Base-by-base conservation (phyloP, 2,888 invertebrate genomes). In the Abrostola tripartita region DNA sequence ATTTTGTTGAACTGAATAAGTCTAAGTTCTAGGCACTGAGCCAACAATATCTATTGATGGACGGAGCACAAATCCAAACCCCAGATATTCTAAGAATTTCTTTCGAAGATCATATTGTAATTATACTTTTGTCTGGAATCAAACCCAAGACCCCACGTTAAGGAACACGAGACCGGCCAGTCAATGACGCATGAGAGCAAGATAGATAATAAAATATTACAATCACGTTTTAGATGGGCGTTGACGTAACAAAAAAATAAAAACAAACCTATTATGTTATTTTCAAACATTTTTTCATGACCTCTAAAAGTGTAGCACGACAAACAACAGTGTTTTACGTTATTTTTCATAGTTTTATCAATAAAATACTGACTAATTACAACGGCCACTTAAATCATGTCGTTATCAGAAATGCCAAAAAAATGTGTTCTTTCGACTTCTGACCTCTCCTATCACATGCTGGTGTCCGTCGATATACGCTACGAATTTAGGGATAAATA, bases 331-430 rank as follows among this genome's bases (percentile, higher is more conserved):
- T 62, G 38, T 71, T 76, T 70, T 24, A 24, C 24, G 24, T 24
- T 24, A 24, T 24, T 68, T 63, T 59, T 53, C 54, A 58, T 64
- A 66, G 63, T 35, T 71, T 71, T 65, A 71, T 72, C 65, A 62
- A 73, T 55, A 69, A 71, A 66, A 70, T 60, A 69, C 68, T 59
- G 37, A 66, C 72, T 75, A 78, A 81, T 81, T 71, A 78, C 61
- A 68, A 68, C 51, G 9, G 59, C 49, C 50, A 53, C 57, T 71
- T 68, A 71, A 74, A 68, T 75, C 75, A 71, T 71, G 51, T 41
- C 52, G 35, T 74, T 74, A 81, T 74, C 79, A n/a, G 77, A 70
- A 68, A 70, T 74, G 71, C 73, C 51, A 63, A 66, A 73, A 65
- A 75, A 58, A 56, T 62, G 53, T 67, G 74, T 54, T 24, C 53